A percentile compares a stretch with the other conserved stretches of the same genome.
Conservation (phyloP, 2,888 invertebrate genomes). For the Cistogaster globosa region DNA sequence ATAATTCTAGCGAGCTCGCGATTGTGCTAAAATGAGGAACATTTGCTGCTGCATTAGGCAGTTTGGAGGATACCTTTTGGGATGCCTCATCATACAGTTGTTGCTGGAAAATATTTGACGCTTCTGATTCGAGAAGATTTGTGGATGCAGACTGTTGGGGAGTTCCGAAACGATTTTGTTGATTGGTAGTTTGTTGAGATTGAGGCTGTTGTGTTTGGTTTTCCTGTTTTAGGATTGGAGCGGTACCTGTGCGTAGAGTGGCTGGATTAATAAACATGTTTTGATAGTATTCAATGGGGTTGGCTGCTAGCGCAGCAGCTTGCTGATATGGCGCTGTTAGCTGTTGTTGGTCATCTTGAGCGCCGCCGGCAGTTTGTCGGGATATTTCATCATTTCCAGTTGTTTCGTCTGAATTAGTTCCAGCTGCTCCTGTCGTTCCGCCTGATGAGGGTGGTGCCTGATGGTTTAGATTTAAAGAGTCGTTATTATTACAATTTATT, state of each 20-base stretch:
- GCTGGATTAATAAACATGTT: constrained; percentile 82
- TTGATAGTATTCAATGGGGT: constrained; percentile 82
- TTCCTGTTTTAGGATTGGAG: constrained; percentile 76
- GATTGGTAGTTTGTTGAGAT: constrained; percentile 74
- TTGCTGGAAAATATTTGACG: constrained; percentile 80
- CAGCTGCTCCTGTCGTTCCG: constrained; percentile 62
- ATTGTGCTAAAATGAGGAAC: constrained; percentile 80
- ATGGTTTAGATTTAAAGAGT: constrained; percentile 82
- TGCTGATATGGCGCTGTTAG: constrained; percentile 77
- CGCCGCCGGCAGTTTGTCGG: constrained; percentile 52
- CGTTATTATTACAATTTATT: constrained; percentile 80
- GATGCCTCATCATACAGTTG: constrained; percentile 79
- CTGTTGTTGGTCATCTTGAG: constrained; percentile 72
- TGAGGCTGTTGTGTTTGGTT: constrained; percentile 73
- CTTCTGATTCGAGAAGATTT: constrained; percentile 76
- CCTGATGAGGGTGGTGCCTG: constrained; percentile 75
- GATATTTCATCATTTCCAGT: constrained; percentile 64
- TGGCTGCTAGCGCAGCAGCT: constrained; percentile 74
- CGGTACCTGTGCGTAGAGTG: constrained; percentile 75
- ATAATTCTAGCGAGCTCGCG: constrained; percentile 81
- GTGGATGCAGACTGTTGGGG: constrained; percentile 73
- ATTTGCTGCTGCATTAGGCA: constrained; percentile 77
- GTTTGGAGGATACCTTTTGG: constrained; percentile 74
- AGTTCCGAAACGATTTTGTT: constrained; percentile 73
- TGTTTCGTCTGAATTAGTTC: constrained; percentile 68